Conservation (phyloP, 2,113 vertebrate genomes). For the Mastomys natalensis region DNA sequence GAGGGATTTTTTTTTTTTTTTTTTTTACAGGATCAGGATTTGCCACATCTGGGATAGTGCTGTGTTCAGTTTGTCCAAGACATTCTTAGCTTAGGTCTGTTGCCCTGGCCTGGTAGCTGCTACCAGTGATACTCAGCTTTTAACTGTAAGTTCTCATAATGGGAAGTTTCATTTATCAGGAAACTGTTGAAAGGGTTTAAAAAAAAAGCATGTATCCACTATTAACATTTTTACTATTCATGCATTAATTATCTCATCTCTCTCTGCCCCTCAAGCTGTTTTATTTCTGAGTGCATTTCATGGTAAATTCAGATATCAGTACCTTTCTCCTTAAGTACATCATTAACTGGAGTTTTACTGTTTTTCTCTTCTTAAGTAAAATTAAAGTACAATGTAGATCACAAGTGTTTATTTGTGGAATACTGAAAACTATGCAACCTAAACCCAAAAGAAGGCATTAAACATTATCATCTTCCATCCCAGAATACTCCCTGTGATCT, state of each 20-base stretch:
- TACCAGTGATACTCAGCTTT: background rate
- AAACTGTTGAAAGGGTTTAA: background rate
- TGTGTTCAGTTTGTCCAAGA: background rate
- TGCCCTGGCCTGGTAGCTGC: background rate
- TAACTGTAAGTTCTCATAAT: background rate
- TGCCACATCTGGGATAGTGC: rapidly evolving
- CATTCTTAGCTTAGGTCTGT: background rate
- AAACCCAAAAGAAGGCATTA: background rate
- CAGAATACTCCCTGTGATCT: background rate
- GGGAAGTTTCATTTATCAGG: background rate
- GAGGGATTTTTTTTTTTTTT: background rate
- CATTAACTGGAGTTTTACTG: background rate
- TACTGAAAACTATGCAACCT: background rate
- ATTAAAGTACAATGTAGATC: background rate
- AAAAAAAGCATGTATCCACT: background rate
- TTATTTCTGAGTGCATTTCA: slow-evolving; percentile 35
- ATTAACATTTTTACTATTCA: background rate
- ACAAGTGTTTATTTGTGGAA: background rate
- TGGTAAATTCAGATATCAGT: background rate
- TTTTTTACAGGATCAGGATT: background rate
- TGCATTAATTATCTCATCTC: background rate
- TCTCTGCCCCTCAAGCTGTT: background rate
- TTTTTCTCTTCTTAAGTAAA: slow-evolving; percentile 16
- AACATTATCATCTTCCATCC: background rate
- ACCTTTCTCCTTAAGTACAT: background rate